Evolutionary conservation across 2,113 vertebrate species (phyloP).

Genomic region (Cisticola juncidis): DNA sequence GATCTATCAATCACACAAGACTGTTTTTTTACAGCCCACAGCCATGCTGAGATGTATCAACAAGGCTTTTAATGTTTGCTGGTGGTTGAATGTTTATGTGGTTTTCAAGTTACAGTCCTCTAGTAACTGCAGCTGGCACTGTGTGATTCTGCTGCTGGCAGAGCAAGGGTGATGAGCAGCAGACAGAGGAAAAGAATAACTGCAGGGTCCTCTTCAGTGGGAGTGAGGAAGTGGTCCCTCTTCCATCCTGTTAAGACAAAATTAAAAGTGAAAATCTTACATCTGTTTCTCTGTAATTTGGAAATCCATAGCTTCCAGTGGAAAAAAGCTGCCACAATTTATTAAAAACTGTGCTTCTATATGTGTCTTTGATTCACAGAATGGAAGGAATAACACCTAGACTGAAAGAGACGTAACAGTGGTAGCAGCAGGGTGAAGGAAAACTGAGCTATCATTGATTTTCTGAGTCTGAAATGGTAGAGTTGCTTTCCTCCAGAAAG

Average conservation of each 20-base stretch:
- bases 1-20: not conserved
- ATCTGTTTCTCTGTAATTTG: not conserved
- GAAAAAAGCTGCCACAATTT: not conserved
- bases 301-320: not conserved
- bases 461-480: not conserved
- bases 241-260: not conserved
- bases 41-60: not conserved
- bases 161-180: not conserved
- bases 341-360: not conserved
- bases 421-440: not conserved
- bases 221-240: not conserved
- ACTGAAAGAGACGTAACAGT: not conserved
- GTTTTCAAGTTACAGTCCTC: not conserved
- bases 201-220: not conserved
- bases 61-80: not conserved
- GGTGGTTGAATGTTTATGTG: not conserved
- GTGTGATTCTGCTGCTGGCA: not conserved
- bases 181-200: not conserved
- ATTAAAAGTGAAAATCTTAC: not conserved
- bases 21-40: not conserved
- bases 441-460: not conserved
- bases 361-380: not conserved
- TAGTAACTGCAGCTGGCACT: not conserved
- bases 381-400: accelerated
- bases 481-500: not conserved